phyloP scores from a whole-genome alignment of 1,140 invertebrate species.

The Pristionchus pacificus region DNA sequence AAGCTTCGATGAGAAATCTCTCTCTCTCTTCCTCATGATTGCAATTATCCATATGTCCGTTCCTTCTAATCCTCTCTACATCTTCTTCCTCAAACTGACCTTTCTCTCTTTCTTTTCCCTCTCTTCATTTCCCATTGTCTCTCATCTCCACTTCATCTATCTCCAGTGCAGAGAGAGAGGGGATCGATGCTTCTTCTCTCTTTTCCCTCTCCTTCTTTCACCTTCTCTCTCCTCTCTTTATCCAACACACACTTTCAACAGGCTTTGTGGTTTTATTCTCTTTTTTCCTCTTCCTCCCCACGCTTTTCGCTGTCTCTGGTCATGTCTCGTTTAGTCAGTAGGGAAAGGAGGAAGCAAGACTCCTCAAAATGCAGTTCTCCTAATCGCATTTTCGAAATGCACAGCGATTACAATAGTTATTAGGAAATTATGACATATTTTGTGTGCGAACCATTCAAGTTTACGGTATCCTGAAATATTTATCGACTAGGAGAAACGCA shows the following conservation, averaged over 20 bases:
- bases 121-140: background rate
- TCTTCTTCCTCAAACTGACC: background rate
- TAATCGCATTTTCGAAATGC: background rate
- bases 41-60: background rate
- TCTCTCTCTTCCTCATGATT: background rate
- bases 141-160: slow-evolving; percentile 3
- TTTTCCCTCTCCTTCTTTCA: background rate
- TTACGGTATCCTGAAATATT: too few species aligned
- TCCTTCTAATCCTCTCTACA: background rate
- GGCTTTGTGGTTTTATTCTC: too few species aligned
- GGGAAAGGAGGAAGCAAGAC: too few species aligned
- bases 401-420: too few species aligned
- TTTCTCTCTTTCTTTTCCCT: slow-evolving; percentile 9
- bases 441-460: too few species aligned
- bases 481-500: too few species aligned
- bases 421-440: too few species aligned
- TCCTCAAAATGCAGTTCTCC: too few species aligned
- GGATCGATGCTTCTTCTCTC: background rate
- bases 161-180: background rate
- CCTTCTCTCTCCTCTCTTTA: background rate
- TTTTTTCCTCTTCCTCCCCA: background rate
- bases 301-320: too few species aligned
- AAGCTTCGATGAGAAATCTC: background rate
- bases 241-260: background rate
- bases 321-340: too few species aligned